A percentile compares a stretch with the other conserved stretches of the same genome.
phyloP scores from a whole-genome alignment of 1,140 invertebrate species.

The Listronotus bonariensis region DNA sequence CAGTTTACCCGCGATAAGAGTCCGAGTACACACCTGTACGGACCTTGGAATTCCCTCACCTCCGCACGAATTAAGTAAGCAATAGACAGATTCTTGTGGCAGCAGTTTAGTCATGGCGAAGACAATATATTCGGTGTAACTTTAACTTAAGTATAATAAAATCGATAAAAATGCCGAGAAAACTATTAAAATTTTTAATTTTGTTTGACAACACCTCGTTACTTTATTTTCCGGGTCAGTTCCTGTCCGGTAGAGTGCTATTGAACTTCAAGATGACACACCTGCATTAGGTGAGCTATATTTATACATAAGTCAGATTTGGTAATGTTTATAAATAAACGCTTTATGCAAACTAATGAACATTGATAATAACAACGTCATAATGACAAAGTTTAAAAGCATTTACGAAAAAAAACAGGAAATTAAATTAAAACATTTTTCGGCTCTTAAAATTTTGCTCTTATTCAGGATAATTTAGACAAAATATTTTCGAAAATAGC shows the following conservation, averaged over 20 bases:
- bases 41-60: constrained; percentile 42
- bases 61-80: constrained; percentile 35
- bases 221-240: constrained; percentile 90
- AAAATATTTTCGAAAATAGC: too few species aligned
- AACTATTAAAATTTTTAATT: constrained; percentile 90
- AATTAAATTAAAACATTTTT: too few species aligned
- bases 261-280: constrained; percentile 92
- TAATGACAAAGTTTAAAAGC: too few species aligned
- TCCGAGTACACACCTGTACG: constrained; percentile 28
- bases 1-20: neutral
- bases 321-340: constrained; percentile 23
- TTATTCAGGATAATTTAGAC: too few species aligned
- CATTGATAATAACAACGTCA: too few species aligned
- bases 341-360: too few species aligned
- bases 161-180: constrained; percentile 72
- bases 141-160: constrained; percentile 6
- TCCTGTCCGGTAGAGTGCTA: constrained; percentile 88
- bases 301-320: constrained; percentile 41
- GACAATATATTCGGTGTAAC: constrained; percentile 7
- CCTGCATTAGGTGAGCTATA: constrained; percentile 75
- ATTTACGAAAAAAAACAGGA: too few species aligned
- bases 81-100: constrained; percentile 20
- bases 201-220: constrained; percentile 92
- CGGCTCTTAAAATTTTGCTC: too few species aligned
- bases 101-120: constrained; percentile 32